These are phyloP conservation scores for Limnephilus lunatus DNA, from an alignment of 2,888 invertebrate genomes.

Conservation along the genomic window DNA sequence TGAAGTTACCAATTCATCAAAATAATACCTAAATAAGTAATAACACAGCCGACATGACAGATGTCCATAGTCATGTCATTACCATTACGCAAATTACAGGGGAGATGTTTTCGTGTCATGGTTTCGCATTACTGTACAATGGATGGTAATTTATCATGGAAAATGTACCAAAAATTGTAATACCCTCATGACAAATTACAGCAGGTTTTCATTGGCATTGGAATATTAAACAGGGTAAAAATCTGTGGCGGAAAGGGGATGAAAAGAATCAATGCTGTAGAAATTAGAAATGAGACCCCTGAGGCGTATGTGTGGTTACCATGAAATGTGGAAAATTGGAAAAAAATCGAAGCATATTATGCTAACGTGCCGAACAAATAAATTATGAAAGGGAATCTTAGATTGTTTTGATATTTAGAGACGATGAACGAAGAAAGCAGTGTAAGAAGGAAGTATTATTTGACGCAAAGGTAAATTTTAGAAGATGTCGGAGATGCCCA, in stretches of 20 bases:
- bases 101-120: conserved; percentile 2
- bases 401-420: no score
- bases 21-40: background rate
- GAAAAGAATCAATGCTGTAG: no score
- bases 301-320: no score
- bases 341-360: no score
- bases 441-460: no score
- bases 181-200: background rate
- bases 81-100: background rate
- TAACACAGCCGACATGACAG: background rate
- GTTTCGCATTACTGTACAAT: background rate
- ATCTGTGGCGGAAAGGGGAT: background rate
- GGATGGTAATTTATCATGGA: background rate
- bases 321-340: no score
- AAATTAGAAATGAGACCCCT: no score
- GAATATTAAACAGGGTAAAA: background rate
- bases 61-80: background rate
- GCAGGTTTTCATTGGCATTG: background rate
- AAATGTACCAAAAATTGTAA: background rate
- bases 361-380: no score
- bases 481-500: no score
- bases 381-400: no score
- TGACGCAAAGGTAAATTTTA: no score
- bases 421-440: no score
- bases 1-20: background rate